Conservation (phyloP, 1,140 invertebrate genomes). For the Platyscapa corneri region DNA sequence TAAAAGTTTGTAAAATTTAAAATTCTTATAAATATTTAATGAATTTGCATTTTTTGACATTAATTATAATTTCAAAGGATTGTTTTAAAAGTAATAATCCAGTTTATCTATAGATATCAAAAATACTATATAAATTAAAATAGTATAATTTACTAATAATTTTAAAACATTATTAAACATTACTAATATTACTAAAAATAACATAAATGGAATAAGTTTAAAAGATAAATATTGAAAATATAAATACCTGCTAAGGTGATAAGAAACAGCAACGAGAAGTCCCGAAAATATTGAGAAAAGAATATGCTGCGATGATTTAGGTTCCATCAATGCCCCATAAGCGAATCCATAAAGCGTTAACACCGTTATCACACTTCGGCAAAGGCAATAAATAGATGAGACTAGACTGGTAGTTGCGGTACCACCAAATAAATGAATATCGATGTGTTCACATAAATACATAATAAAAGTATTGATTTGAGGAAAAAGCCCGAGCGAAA, state of each 20-base stretch:
- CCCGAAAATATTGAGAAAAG: conserved; percentile 97
- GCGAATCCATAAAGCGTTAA: conserved; percentile 91
- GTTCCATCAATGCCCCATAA: conserved; percentile 86
- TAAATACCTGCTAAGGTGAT: conserved; percentile 85
- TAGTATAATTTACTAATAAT: too few species aligned
- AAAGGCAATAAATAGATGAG: conserved; percentile 89
- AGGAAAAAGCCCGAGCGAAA: conserved; percentile 95
- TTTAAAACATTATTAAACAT: too few species aligned
- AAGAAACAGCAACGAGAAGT: conserved; percentile 89
- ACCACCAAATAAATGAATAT: conserved; percentile 98
- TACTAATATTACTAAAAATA: too few species aligned
- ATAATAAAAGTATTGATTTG: conserved; percentile 98
- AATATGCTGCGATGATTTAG: conserved; percentile 91
- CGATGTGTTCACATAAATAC: conserved; percentile 96
- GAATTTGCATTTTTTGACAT: too few species aligned
- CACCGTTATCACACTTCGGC: conserved; percentile 87
- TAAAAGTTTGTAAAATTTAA: too few species aligned
- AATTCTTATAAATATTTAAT: too few species aligned
- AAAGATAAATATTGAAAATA: too few species aligned
- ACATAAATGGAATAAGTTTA: too few species aligned
- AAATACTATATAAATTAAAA: too few species aligned
- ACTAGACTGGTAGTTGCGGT: conserved; percentile 93
- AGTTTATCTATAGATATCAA: too few species aligned
- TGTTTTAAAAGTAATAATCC: too few species aligned
- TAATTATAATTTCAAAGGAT: too few species aligned